Base-by-base conservation (phyloP, 2,888 invertebrate genomes). In the Mycalesis mineus region DNA sequence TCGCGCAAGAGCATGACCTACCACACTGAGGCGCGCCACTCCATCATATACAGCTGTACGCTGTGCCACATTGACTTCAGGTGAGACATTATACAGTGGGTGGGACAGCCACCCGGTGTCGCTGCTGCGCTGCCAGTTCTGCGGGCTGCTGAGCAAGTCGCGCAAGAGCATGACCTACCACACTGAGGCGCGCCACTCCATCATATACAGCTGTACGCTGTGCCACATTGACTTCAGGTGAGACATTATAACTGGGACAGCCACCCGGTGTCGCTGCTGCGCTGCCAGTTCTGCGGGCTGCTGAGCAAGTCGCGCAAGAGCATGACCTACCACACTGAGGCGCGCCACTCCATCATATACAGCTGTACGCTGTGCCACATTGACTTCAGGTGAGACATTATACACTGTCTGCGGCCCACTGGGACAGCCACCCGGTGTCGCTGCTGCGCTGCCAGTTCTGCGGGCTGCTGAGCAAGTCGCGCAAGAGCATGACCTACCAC, bases 361-460 rank as follows among this genome's bases (percentile, higher is more conserved):
- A 31, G 15, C 22, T 52, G 52, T 8, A 33, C 33, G 3, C n/a
- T 52, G 33, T 52, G 52, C 13, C 11, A 41, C 8, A 29, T 52
- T 6, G 52, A 52, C 6, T 52, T 42, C 17, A 52, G 52, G 52
- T 52, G n/a, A 17, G n/a, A 7, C 7, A n/a, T n/a, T n/a, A n/a
- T n/a, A n/a, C n/a, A n/a, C n/a, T n/a, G n/a, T n/a, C n/a, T n/a
- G n/a, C n/a, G n/a, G n/a, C n/a, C n/a, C n/a, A n/a, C n/a, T n/a
- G n/a, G n/a, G n/a, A n/a, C n/a, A n/a, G n/a, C n/a, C n/a, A 52
- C 33, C 42, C 33, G 33, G 42, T 31, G n/a, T 13, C 31, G 0
- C 11, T 52, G 52, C 29, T n/a, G 3, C 28, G 42, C 6, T 52
- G 52, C 33, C 42, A 52, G 8, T 52, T 52, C 52, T 52, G 52